Evolutionary conservation across 2,113 vertebrate species (phyloP), one percentile per base, ranked within the genome.

Genomic region (Galeopterus variegatus): DNA sequence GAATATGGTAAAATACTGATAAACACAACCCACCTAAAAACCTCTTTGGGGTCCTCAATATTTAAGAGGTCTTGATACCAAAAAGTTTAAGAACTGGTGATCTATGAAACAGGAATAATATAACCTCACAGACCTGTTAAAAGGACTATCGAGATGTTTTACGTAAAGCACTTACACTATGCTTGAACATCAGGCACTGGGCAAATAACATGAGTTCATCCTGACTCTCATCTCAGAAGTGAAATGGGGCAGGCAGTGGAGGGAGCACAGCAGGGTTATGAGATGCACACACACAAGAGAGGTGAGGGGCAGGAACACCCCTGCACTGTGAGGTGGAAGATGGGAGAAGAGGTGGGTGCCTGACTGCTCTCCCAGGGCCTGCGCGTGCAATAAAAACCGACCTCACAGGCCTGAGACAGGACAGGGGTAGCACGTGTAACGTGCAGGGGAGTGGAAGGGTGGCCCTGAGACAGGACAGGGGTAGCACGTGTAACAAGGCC

Each of bases 31-130:
- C 48, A 88, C 56, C 11, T 14, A 69, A 52, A 67, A 82, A 60
- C 48, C 28, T 93, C 69, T 79, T 24, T 19, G 41, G 31, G 24
- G 19, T 69, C 50, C 12, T 88, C 48, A 67, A 11, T 48, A 64
- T 62, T 95, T 75, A 93, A 91, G 21, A 80, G 19, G 41, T 82
- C 54, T 60, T 56, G n/a, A 65, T n/a, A 75, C n/a, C n/a, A 41
- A 84, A 67, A 19, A 73, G 18, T 56, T 77, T n/a, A 15, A 94
- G 77, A 86, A 67, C 10, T 17, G 12, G 1, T 80, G 33, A 72
- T 52, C 52, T 76, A 50, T 52, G 67, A 58, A 77, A 48, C 3
- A 88, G 14, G 8, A 85, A 56, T 62, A 48, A 65, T 8, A 65
- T 3, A 54, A 80, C 28, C n/a, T 89, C 76, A 52, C 0, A 58